These are phyloP conservation scores for Tyria jacobaeae DNA, from an alignment of 2,888 invertebrate genomes.

Conservation along the genomic window DNA sequence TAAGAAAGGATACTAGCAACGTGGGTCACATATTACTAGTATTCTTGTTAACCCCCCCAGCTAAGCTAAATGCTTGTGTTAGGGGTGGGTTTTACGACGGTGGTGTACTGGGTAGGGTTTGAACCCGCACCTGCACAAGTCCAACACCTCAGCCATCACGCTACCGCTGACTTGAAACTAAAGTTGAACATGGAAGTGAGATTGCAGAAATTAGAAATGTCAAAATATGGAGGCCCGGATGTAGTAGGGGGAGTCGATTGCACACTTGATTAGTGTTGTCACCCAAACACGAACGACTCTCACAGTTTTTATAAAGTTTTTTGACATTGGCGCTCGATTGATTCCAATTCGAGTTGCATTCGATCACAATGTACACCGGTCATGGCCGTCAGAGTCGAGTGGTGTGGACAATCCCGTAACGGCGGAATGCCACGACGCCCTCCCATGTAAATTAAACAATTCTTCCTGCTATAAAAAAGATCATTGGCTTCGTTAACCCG, in stretches of 20 bases:
- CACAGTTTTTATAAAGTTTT: slow-evolving; percentile 75
- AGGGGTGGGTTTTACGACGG: too few relatives aligned
- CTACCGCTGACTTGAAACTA: too few relatives aligned
- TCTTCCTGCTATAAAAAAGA: slow-evolving; percentile 53
- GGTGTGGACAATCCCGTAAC: slow-evolving; percentile 64
- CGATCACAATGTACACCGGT: slow-evolving; percentile 69
- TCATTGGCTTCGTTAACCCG: slow-evolving; percentile 50
- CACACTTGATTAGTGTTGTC: slow-evolving; percentile 67
- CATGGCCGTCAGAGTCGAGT: slow-evolving; percentile 70
- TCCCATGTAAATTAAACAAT: slow-evolving; percentile 65
- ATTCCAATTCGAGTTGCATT: slow-evolving; percentile 71
- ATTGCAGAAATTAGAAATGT: slow-evolving; percentile 45
- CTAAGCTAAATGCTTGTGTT: too few relatives aligned
- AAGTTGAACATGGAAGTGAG: slow-evolving; percentile 18
- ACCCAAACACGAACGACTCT: slow-evolving; percentile 71
- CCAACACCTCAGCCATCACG: too few relatives aligned
- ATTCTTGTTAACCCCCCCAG: too few relatives aligned
- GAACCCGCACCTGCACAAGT: too few relatives aligned
- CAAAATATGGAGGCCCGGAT: slow-evolving; percentile 50
- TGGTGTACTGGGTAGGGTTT: too few relatives aligned
- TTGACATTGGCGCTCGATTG: slow-evolving; percentile 73
- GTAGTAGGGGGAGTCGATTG: slow-evolving; percentile 56
- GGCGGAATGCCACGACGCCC: slow-evolving; percentile 43
- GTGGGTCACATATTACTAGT: too few relatives aligned
- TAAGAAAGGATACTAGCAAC: too few relatives aligned